Base-by-base conservation (phyloP, 1,140 invertebrate genomes). In the Pristionchus pacificus region DNA sequence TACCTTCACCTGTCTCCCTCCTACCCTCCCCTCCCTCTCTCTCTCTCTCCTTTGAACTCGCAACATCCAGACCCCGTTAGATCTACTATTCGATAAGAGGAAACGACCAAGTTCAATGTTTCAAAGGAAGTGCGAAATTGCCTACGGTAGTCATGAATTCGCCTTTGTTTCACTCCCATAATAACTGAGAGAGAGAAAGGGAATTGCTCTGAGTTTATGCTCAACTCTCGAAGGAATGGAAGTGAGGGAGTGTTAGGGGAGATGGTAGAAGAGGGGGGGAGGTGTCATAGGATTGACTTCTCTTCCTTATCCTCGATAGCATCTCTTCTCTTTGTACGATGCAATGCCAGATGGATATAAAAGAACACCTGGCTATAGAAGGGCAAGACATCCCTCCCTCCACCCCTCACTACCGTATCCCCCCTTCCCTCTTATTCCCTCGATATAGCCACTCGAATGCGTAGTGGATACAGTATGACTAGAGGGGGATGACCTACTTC, bases 201-300 rank as follows among this genome's bases (percentile, higher is more conserved):
- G 28, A 2, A 14, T 27, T 27, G 15, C n/a, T 3, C 14, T 15
- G 19, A 2, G 14, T 63, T 63, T 19, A n/a, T n/a, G n/a, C n/a
- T n/a, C n/a, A n/a, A n/a, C n/a, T 24, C 60, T 15, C 19, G 19
- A 2, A 6, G 59, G 65, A 66, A 57, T 66, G 65, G 59, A 66
- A 66, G 49, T 58, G 59, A 58, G 24, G 57, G 62, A 60, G n/a
- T 25, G 59, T 25, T 10, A n/a, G 59, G 24, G 59, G n/a, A 10
- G 59, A 60, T 25, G 3, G 3, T 6, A 60, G 59, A 60, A 60
- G 24, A 24, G n/a, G 59, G n/a, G 28, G 59, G 2, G 27, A 62
- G 25, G n/a, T n/a, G n/a, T n/a, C n/a, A n/a, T n/a, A n/a, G n/a
- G n/a, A n/a, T n/a, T n/a, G n/a, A n/a, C n/a, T n/a, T n/a, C n/a